Percentiles rank a stretch among this genome's conserved stretches.
phyloP scores from a whole-genome alignment of 2,113 vertebrate genomes.

The Toxostoma redivivum region DNA sequence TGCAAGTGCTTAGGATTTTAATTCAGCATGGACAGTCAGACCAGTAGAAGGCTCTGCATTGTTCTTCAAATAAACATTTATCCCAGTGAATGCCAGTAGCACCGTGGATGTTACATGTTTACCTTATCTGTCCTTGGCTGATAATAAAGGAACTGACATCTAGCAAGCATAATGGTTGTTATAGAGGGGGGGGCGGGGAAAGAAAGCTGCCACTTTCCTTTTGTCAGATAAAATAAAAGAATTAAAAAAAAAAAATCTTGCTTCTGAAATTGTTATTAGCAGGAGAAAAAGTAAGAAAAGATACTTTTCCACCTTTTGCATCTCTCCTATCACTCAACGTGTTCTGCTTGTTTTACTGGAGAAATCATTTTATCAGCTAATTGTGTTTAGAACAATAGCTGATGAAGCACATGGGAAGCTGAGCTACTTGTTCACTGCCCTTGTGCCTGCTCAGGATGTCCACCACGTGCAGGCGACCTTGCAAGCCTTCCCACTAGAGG shows the following conservation, averaged over 20 bases:
- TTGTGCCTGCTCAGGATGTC: slow-evolving; percentile 31
- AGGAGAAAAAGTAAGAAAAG: not conserved
- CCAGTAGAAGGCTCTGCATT: not conserved
- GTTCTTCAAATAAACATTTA: not conserved
- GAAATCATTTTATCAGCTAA: slow-evolving; percentile 47
- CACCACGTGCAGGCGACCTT: not conserved
- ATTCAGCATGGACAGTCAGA: not conserved
- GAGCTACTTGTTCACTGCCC: slow-evolving; percentile 5
- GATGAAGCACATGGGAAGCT: slow-evolving; percentile 54
- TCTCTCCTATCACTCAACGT: not conserved
- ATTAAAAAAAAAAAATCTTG: not conserved
- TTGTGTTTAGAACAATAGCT: slow-evolving; percentile 70
- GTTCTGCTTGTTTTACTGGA: slow-evolving; percentile 2
- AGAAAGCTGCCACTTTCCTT: not conserved
- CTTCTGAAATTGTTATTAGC: not conserved
- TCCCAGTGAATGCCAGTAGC: not conserved
- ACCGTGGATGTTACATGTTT: not conserved
- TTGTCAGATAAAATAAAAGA: not conserved
- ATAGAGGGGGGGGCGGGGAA: accelerated
- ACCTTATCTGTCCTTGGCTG: slow-evolving; percentile 28
- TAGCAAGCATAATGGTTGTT: not conserved
- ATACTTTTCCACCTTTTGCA: not conserved
- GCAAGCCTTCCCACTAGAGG: not conserved
- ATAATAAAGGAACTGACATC: not conserved
- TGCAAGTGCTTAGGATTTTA: not conserved